These are phyloP conservation scores for Netelia virgata DNA, from an alignment of 2,888 invertebrate species.

Conservation along the genomic window DNA sequence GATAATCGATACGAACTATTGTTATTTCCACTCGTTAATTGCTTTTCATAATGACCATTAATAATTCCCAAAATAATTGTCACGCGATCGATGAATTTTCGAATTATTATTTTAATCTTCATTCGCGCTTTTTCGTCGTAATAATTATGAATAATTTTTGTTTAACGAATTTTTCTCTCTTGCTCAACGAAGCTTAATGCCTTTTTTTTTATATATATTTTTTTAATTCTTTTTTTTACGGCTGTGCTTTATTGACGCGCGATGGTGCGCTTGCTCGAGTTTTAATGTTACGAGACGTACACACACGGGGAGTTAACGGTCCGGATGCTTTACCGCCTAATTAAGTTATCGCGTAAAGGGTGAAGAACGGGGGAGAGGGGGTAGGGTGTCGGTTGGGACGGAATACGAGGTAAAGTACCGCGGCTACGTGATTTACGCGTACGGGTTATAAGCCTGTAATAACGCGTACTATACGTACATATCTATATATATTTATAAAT, in stretches of 20 bases:
- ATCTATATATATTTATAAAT: constrained; percentile 24
- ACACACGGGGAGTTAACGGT: constrained; percentile 43
- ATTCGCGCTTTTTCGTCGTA: too few relatives aligned
- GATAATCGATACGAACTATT: too few relatives aligned
- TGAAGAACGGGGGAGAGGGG: background rate
- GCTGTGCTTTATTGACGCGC: background rate
- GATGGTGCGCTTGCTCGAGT: constrained; percentile 8
- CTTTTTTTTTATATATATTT: background rate
- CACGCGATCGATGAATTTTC: too few relatives aligned
- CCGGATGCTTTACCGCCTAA: constrained; percentile 65
- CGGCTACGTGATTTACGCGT: constrained; percentile 65
- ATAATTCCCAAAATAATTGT: too few relatives aligned
- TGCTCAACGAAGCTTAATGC: background rate
- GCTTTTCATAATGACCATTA: too few relatives aligned
- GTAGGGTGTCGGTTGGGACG: constrained; percentile 13
- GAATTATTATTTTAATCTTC: too few relatives aligned
- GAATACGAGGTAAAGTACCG: constrained; percentile 54
- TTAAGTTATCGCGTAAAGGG: constrained; percentile 63
- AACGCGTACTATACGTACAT: constrained; percentile 43
- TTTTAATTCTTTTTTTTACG: background rate
- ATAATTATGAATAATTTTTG: background rate
- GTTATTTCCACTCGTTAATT: too few relatives aligned
- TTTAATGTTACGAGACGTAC: constrained; percentile 47
- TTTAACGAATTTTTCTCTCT: background rate
- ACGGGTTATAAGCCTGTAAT: constrained; percentile 63